Evolutionary conservation across 2,888 invertebrate genomes (phyloP), one percentile per base, ranked within the genome.

Genomic region (Plemyria rubiginata): DNA sequence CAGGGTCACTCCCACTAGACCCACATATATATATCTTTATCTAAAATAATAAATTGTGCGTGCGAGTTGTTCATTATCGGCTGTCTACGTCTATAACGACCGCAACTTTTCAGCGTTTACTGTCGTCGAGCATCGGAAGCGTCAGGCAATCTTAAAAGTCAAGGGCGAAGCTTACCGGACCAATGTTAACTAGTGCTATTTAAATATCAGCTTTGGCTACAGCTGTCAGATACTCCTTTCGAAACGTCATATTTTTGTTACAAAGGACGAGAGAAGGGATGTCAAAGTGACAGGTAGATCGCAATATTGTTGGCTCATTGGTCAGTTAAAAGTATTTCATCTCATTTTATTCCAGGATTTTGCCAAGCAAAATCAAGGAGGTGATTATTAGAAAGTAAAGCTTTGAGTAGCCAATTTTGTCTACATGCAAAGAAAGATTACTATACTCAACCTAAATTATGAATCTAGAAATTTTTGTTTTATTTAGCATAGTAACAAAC

Each of bases 121-220:
- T 16, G 15, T 45, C 16, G 84, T 87, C 87, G 80, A 72, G 76
- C 88, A 85, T 91, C 88, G 89, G 92, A 92, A 90, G 91, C 89
- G 57, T 81, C 82, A 81, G 77, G 83, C 80, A 78, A 78, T 81
- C 76, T 81, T 88, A 92, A 92, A 92, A 87, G 88, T 90, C 92
- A 92, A 92, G 92, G 92, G 73, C 87, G 76, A 54, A 80, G 73
- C 80, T 84, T 81, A 84, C 81, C 84, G 87, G 87, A 91, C 89
- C 92, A 92, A 92, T 92, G 92, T 89, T 85, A 92, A 92, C 92
- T 88, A 82, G 90, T 92, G 92, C 88, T 90, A 90, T 92, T 92
- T 92, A 92, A 92, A 92, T 89, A 92, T 79, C 91, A 90, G 80
- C 80, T 8, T 29, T 32, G 12, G 12, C 28, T 80, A 71, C 70